Evolutionary conservation across 2,888 invertebrate species (phyloP), one percentile per base, ranked within the genome.

Genomic region (Brassicogethes aeneus): DNA sequence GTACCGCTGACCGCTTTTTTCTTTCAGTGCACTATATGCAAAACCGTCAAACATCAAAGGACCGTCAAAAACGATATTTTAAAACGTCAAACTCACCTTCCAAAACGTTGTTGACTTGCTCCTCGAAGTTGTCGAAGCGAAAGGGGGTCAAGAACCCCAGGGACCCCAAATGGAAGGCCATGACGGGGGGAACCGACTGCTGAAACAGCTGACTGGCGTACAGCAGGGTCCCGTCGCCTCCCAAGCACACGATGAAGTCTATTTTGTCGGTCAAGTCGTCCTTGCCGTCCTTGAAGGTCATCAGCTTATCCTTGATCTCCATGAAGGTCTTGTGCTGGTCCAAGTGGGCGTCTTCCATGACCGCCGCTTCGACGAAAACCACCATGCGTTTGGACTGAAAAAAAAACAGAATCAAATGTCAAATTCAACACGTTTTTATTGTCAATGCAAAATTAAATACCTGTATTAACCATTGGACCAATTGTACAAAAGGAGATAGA

Each of bases 91-190:
- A n/a, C n/a, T n/a, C n/a, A 84, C 91, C 95, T 80, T 94, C 90
- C 42, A 96, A 72, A 31, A 95, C 94, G 62, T 89, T 89, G 60
- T 87, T 89, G 36, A 96, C 89, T 74, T 94, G 90, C 43, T 91
- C 88, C 65, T 91, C 86, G 63, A 93, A 94, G 69, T 92, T 90
- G 63, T 90, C 85, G 72, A 93, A 91, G 64, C 89, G 88, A 69
- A 96, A 96, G 8, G 95, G 95, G 33, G 95, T 95, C 34, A 96
- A 77, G 68, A 96, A 96, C 2, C 96, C 96, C 39, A 96, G 71
- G 2, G 95, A 95, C 29, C 96, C 96, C 61, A 96, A 76, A 69
- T 96, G 93, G 72, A 96, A 96, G 42, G 96, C 94, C 93, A 96
- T 94, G 34, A 96, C 91, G 0, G 96, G 96, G 32, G 96, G 96